These are phyloP conservation scores for Todiramphus chloris DNA, from an alignment of 2,113 vertebrate genomes.

Conservation along the genomic window DNA sequence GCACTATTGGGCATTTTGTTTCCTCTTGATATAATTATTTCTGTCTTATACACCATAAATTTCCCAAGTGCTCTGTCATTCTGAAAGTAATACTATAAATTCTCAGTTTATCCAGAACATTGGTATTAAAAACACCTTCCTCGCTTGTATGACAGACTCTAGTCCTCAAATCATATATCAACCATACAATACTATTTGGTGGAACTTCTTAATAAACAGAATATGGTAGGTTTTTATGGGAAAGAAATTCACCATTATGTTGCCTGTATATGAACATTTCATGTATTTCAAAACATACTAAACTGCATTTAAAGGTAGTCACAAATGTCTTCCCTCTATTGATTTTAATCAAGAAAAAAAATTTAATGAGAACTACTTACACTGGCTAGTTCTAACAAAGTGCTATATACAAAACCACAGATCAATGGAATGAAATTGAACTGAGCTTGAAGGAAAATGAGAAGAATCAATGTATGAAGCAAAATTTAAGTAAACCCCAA, in stretches of 20 bases:
- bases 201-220: background rate
- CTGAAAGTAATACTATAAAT: background rate
- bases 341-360: background rate
- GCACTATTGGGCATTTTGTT: background rate
- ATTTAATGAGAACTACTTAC: background rate
- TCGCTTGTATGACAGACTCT: background rate
- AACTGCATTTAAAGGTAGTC: background rate
- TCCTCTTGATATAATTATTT: background rate
- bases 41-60: background rate
- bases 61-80: background rate
- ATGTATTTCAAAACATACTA: background rate
- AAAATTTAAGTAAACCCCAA: background rate
- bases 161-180: background rate
- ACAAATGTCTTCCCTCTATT: background rate
- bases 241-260: background rate
- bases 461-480: background rate
- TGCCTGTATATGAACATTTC: background rate
- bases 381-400: background rate
- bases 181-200: background rate
- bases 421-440: background rate
- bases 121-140: background rate
- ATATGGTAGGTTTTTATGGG: background rate
- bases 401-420: background rate
- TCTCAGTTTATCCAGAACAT: background rate
- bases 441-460: background rate